Base-by-base conservation (phyloP, 2,888 invertebrate genomes). In the Apeira syringaria region DNA sequence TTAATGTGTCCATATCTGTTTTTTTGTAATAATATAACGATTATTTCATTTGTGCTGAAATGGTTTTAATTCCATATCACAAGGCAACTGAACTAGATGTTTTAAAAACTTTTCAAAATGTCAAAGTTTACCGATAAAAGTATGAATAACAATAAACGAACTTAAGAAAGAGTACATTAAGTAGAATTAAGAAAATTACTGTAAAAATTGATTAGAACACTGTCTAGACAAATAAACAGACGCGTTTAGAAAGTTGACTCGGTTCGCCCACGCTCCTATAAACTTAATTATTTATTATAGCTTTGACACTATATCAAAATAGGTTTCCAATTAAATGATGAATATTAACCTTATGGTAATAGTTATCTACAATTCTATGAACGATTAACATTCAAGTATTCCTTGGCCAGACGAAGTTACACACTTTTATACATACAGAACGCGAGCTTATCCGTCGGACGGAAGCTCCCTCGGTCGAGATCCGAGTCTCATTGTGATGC, bases 401-500 rank as follows among this genome's bases (percentile, higher is more conserved):
- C 75, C 69, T 70, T 64, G 59, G 68, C 66, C 59, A 59, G 61
- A 66, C 69, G 47, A 61, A 65, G 64, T 67, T 69, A 68, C 67
- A 70, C 68, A 74, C 74, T 67, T 79, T 69, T 71, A 64, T 75
- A 79, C 77, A 74, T 78, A 79, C 72, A 75, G 76, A 79, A 73
- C 71, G 74, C 66, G 61, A 69, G 80, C 75, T 80, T 80, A 82
- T 81, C 84, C 85, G 64, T 57, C 48, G 69, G 67, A 75, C 83
- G 85, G 86, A 87, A 86, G 67, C 84, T 72, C 77, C 70, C 64
- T 64, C 68, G 56, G 61, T 42, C 65, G 72, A 77, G 80, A 81
- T 82, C 78, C 80, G 71, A 74, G 59, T 74, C 71, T 77, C 82
- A 85, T 89, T 89, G 83, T 88, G 66, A 89, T 89, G 89, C 86